Base-by-base conservation (phyloP, 2,113 vertebrate genomes). In the Picathartes gymnocephalus region DNA sequence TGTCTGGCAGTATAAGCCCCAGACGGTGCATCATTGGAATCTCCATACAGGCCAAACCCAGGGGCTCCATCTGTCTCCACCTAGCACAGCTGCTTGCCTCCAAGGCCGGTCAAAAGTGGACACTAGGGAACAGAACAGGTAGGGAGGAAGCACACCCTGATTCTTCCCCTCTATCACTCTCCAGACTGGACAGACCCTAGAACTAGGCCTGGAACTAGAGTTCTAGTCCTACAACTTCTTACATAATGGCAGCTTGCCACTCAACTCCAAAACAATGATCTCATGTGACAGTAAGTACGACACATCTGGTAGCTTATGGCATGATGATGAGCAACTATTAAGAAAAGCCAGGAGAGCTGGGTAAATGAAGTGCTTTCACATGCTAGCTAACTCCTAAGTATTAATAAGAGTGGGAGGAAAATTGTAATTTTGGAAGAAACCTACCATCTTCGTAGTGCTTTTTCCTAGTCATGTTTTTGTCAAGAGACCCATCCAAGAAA, bases 401-500 rank as follows among this genome's bases (percentile, higher is more conserved):
- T 44, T 68, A 68, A 95, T 35, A 21, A 79, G 33, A 79, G 33
- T 14, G 30, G 9, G 8, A 78, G 8, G 8, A 86, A 76, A 82
- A 44, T 19, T 7, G 6, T 51, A 16, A 58, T 70, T 57, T 44
- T 18, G 47, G 30, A 40, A 78, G 33, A 73, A 94, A 96, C 98
- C 96, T 96, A 99, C 99, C 99, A 30, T 98, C 98, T 97, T 99
- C 98, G 3, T 99, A 99, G 57, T 98, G 98, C 15, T 98, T 98
- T 96, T 99, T 99, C 69, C 99, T 98, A 96, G 98, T 98, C 77
- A 97, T 86, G 96, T 98, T 99, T 97, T 99, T 99, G 96, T 99
- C 99, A 95, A 99, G 97, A 50, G 99, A 99, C 7, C 99, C 99
- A 86, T 99, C 99, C 97, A 99, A 94, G 96, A 98, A 99, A 81